Evolutionary conservation across 35 echinoderm and acorn worm genomes (phyloP).

Genomic region (Patiria miniata): DNA sequence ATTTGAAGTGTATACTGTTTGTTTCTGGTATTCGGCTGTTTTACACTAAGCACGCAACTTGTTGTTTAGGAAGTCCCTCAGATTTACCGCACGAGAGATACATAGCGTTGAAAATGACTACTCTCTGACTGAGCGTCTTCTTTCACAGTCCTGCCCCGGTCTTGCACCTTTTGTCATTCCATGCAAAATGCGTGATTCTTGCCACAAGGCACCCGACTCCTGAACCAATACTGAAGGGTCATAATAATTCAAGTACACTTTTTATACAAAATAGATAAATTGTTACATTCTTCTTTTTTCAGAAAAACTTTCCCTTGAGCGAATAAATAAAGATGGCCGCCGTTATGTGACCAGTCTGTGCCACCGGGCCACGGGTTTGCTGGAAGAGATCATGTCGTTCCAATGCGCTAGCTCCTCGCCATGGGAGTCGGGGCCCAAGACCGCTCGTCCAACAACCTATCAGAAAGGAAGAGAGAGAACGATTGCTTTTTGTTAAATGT

Average conservation of each 20-base stretch:
- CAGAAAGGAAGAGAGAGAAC: constrained; percentile 19
- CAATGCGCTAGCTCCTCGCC: constrained; percentile 97
- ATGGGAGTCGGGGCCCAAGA: constrained; percentile 80
- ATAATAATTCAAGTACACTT: neutral
- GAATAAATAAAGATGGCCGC: neutral
- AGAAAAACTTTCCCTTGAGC: neutral
- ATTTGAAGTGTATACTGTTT: too few species aligned
- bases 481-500: too few species aligned
- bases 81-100: too few species aligned
- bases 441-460: constrained; percentile 72
- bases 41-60: too few species aligned
- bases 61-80: too few species aligned
- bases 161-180: too few species aligned
- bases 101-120: too few species aligned
- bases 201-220: neutral
- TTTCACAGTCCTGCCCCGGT: too few species aligned
- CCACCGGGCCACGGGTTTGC: constrained; percentile 94
- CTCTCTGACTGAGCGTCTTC: too few species aligned
- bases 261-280: neutral
- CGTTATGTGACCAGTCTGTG: constrained; percentile 73
- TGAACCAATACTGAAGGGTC: neutral
- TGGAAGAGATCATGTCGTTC: constrained; percentile 95
- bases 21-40: too few species aligned
- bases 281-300: neutral
- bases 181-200: too few species aligned